These are phyloP conservation scores for Pseudochirops cupreus DNA, from an alignment of 2,797 vertebrate genomes.

Conservation along the genomic window DNA sequence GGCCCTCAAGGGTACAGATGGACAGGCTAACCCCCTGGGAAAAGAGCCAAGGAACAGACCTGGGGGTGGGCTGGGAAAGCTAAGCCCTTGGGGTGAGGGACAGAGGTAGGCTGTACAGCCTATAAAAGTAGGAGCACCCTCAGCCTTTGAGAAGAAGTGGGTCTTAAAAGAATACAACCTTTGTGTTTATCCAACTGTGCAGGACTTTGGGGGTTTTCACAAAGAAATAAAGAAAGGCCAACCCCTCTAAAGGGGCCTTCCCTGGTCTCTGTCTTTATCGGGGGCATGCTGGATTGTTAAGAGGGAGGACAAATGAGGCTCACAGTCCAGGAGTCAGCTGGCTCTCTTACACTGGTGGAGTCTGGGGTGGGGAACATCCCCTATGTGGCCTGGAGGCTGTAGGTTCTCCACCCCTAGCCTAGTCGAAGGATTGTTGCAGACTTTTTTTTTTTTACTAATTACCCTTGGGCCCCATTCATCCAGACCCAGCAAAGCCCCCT, in stretches of 20 bases:
- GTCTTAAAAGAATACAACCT: constrained; percentile 73
- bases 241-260: constrained; percentile 69
- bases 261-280: constrained; percentile 62
- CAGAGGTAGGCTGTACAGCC: constrained; percentile 60
- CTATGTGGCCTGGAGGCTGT: no score
- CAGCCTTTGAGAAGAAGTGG: constrained; percentile 80
- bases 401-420: neutral
- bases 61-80: neutral
- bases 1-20: neutral
- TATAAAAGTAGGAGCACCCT: constrained; percentile 77
- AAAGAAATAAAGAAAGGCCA: constrained; percentile 85
- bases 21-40: neutral
- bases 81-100: constrained; percentile 60
- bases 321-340: neutral
- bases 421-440: neutral
- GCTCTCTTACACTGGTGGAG: neutral
- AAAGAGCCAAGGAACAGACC: neutral
- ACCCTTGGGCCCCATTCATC: neutral
- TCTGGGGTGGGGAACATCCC: neutral
- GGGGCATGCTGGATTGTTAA: neutral
- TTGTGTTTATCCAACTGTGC: constrained; percentile 84
- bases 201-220: constrained; percentile 84
- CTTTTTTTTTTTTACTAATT: neutral
- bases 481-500: neutral
- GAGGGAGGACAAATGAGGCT: neutral